phyloP scores from a whole-genome alignment of 2,888 invertebrate genomes.

The Archaeoteleia sp. region DNA sequence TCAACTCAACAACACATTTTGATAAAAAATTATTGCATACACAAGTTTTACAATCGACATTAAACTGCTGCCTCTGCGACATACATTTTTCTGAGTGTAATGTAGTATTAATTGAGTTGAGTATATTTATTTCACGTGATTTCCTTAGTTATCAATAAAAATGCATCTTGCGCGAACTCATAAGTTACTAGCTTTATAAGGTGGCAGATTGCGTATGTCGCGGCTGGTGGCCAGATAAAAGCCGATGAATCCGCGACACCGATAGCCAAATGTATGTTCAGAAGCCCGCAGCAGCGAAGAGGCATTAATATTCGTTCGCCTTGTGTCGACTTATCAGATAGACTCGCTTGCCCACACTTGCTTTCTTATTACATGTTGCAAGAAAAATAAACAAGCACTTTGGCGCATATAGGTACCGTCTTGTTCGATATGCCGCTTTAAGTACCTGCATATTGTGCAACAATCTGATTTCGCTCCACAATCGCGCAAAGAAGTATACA shows the following conservation, averaged over 20 bases:
- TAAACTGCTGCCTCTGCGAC: too few relatives aligned
- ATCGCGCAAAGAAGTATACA: constrained; percentile 21
- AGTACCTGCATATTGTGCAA: constrained; percentile 24
- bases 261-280: constrained; percentile 24
- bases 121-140: constrained; percentile 6
- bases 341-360: constrained; percentile 36
- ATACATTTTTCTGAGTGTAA: too few relatives aligned
- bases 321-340: constrained; percentile 62
- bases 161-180: constrained; percentile 26
- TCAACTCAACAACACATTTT: too few relatives aligned
- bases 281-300: constrained; percentile 49
- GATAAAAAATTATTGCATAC: too few relatives aligned
- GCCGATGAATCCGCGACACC: constrained; percentile 51
- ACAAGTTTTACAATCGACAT: too few relatives aligned
- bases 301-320: constrained; percentile 63
- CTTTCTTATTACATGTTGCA: constrained; percentile 53
- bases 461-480: constrained; percentile 54
- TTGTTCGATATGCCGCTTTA: constrained; percentile 23
- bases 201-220: constrained; percentile 58
- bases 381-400: constrained; percentile 52
- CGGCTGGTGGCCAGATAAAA: constrained; percentile 59
- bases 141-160: neutral
- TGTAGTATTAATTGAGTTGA: too few relatives aligned
- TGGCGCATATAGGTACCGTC: constrained; percentile 22
- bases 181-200: constrained; percentile 65